Evolutionary conservation across 2,797 vertebrate genomes (phyloP), one percentile per base, ranked within the genome.

Genomic region (Rhinichthys osculus): DNA sequence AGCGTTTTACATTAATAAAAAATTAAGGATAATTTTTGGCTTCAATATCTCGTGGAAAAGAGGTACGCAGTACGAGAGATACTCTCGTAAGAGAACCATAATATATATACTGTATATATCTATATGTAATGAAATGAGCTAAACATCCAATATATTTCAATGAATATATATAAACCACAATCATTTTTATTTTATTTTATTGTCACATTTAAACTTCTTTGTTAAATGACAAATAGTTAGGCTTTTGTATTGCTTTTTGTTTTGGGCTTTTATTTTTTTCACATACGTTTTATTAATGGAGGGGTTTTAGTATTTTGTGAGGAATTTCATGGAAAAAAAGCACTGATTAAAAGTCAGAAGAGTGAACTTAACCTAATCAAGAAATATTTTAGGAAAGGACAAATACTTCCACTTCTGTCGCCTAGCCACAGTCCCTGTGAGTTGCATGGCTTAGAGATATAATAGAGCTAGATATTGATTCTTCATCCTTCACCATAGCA

Each of bases 401-500:
- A 81, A 69, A 69, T 35, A 66, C 30, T 16, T 66, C 19, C 62
- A 38, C 30, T 50, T 80, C 71, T 54, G 64, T 71, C 77, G 47
- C 47, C 64, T 59, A 83, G 76, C 70, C 62, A 21, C 81, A 86
- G 78, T 86, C 71, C 40, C 95, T 95, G 94, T 95, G 92, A 92
- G 91, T 93, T 95, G 95, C 95, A 93, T 67, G 44, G 13, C 44
- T 47, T 47, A 4, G 93, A 93, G 92, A 92, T 94, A 95, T 95
- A 95, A 92, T 47, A 92, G 95, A 94, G 91, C 62, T 83, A 33
- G 92, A 94, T 96, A 96, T 96, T 92, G 96, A 97, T 96, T 96
- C 94, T 92, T 92, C 92, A 94, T 94, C 94, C 94, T 94, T 95
- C 94, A 95, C 94, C 92, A 93, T 93, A 92, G 94, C 95, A 95